phyloP scores from a whole-genome alignment of 2,797 vertebrate species.

The Macropus fuliginosus region DNA sequence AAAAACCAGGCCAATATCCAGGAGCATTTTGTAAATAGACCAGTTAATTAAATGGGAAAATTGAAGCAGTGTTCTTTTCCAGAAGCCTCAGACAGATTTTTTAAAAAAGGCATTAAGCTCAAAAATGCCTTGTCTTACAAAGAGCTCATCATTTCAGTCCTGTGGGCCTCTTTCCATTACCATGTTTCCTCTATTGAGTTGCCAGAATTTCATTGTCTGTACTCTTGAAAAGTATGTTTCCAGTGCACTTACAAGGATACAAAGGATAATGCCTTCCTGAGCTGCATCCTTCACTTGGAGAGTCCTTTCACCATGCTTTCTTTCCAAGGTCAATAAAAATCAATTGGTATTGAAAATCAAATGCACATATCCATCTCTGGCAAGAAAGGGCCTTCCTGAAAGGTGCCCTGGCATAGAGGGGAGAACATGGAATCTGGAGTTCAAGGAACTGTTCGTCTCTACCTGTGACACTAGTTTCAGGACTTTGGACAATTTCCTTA shows the following conservation, averaged over 20 bases:
- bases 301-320: conserved; percentile 6
- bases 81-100: not conserved
- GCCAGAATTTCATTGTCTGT: conserved; percentile 2
- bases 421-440: not conserved
- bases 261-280: not conserved
- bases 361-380: not conserved
- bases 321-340: not conserved
- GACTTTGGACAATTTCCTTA: not conserved
- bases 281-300: not conserved
- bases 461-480: not conserved
- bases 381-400: not conserved
- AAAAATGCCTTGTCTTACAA: conserved; percentile 16
- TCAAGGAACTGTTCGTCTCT: not conserved
- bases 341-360: not conserved
- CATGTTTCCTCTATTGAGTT: not conserved
- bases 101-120: not conserved
- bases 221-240: not conserved
- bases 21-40: not conserved
- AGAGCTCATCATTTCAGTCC: conserved; percentile 13
- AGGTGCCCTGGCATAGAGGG: not conserved
- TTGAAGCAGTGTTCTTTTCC: not conserved
- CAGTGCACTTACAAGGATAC: not conserved
- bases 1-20: not conserved
- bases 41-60: not conserved
- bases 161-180: not conserved